Evolutionary conservation across 1,140 invertebrate genomes (phyloP).

Genomic region (Thrips palmi): DNA sequence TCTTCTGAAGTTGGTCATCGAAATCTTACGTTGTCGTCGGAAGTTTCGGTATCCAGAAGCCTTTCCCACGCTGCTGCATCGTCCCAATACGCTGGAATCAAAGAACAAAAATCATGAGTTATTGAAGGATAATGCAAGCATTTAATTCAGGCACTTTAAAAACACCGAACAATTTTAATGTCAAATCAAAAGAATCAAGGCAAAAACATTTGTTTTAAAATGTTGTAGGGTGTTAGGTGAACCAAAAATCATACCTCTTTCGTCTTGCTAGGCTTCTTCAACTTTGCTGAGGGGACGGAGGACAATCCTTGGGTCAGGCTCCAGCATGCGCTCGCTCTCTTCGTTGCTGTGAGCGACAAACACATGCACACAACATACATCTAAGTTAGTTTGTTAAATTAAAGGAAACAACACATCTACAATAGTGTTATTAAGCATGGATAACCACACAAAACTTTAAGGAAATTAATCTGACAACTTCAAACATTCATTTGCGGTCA

Average conservation of each 20-base stretch:
- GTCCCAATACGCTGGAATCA: neutral
- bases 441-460: neutral
- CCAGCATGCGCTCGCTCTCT: constrained; percentile 44
- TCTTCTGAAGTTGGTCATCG: too few relatives aligned
- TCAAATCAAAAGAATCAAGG: constrained; percentile 2
- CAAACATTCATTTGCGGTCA: too few relatives aligned
- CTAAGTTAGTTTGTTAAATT: constrained; percentile 7
- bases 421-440: neutral
- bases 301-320: constrained; percentile 41
- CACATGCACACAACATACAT: constrained; percentile 1
- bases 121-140: neutral
- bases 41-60: constrained; percentile 1
- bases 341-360: constrained; percentile 36
- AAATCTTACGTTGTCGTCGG: too few relatives aligned
- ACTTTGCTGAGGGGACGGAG: constrained; percentile 31
- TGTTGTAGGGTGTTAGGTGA: neutral
- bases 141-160: neutral
- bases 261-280: constrained; percentile 26
- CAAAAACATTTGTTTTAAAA: neutral
- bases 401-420: constrained; percentile 4
- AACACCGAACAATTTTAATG: neutral
- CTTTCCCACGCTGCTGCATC: neutral
- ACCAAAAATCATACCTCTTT: neutral
- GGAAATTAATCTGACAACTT: neutral
- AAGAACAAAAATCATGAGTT: neutral